Percentiles rank a stretch among this genome's conserved stretches.
Conservation (phyloP, 2,797 vertebrate genomes). For the Varecia variegata region DNA sequence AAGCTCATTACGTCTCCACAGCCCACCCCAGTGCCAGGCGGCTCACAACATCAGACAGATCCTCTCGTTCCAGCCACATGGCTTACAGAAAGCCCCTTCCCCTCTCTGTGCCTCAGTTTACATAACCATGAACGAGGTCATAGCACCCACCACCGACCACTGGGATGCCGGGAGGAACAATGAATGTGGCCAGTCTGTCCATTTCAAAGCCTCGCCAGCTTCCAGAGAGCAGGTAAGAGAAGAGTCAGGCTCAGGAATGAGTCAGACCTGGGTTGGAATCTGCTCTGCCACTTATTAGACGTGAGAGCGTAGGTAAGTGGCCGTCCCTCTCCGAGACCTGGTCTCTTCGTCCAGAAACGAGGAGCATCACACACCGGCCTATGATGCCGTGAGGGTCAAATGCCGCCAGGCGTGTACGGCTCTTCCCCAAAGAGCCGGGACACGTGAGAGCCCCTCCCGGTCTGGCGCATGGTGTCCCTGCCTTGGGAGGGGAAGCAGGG, state of each 20-base stretch:
- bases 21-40: neutral
- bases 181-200: too few relatives aligned
- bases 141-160: fast-evolving
- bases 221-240: too few relatives aligned
- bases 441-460: neutral
- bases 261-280: too few relatives aligned
- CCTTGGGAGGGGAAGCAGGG: fast-evolving
- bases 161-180: neutral
- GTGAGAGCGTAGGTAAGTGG: fast-evolving
- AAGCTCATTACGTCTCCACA: neutral
- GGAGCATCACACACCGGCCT: neutral
- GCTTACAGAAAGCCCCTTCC: neutral
- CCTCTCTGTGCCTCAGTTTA: neutral
- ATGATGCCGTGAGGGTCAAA: fast-evolving
- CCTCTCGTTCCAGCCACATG: neutral
- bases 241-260: neutral
- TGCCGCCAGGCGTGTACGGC: fast-evolving
- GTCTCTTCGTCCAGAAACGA: neutral
- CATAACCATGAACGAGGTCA: fast-evolving
- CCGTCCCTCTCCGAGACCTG: neutral
- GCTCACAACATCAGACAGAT: neutral
- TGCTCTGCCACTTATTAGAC: fast-evolving
- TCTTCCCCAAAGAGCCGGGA: fast-evolving
- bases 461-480: fast-evolving
- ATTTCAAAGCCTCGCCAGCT: neutral